Percentiles rank a stretch among this genome's conserved stretches.
phyloP scores from a whole-genome alignment of 2,797 vertebrate species.

The Notolabrus celidotus region DNA sequence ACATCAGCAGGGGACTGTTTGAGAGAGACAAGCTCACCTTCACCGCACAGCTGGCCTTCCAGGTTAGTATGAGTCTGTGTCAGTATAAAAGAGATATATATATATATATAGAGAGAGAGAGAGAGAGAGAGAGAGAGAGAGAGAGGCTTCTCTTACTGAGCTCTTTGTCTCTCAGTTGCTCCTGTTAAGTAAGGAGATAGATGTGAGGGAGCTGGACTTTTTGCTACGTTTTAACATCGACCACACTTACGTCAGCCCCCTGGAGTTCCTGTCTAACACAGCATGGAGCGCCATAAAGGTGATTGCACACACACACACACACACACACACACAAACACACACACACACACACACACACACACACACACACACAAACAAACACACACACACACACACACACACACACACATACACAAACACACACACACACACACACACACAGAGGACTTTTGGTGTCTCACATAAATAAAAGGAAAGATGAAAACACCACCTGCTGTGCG shows the following conservation, averaged over 20 bases:
- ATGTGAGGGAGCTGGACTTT: slow-evolving; percentile 85
- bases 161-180: slow-evolving; percentile 75
- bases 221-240: slow-evolving; percentile 87
- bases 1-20: slow-evolving; percentile 86
- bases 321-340: neutral
- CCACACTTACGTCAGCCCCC: slow-evolving; percentile 83
- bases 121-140: too few relatives aligned
- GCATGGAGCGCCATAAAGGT: slow-evolving; percentile 87
- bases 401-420: too few relatives aligned
- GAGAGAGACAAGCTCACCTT: slow-evolving; percentile 88
- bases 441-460: neutral
- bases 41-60: slow-evolving; percentile 85
- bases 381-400: neutral
- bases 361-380: too few relatives aligned
- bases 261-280: slow-evolving; percentile 86
- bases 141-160: slow-evolving; percentile 25
- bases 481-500: neutral
- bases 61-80: slow-evolving; percentile 63
- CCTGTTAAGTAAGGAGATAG: slow-evolving; percentile 84
- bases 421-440: neutral
- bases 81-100: slow-evolving; percentile 3
- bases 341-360: neutral
- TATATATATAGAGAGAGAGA: too few relatives aligned
- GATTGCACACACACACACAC: neutral
- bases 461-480: neutral